Percentiles rank a stretch among this genome's conserved stretches.
Evolutionary conservation across 2,113 vertebrate genomes (phyloP).

Genomic region (Oreochromis aureus): DNA sequence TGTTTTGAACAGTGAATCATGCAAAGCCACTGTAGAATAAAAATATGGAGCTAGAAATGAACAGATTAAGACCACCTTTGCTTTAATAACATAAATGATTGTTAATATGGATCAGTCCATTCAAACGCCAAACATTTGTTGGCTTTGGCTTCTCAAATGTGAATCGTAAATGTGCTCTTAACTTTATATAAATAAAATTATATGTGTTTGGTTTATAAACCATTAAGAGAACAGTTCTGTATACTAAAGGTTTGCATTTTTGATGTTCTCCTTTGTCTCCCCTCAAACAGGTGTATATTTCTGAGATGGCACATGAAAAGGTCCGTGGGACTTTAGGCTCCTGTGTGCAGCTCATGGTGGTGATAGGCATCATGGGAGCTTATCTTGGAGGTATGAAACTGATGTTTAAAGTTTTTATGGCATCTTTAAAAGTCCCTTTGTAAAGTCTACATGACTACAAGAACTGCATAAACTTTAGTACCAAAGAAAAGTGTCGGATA

Average conservation of each 20-base stretch:
- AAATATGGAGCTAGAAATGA: background rate
- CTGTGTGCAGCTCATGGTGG: conserved; percentile 94
- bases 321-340: conserved; percentile 86
- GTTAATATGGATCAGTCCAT: background rate
- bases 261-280: background rate
- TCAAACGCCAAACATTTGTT: background rate
- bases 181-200: background rate
- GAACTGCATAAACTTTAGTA: background rate
- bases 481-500: background rate
- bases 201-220: background rate
- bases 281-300: conserved; percentile 83
- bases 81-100: background rate
- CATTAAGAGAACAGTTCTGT: background rate
- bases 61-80: background rate
- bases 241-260: background rate
- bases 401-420: background rate
- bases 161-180: background rate
- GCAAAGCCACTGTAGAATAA: background rate
- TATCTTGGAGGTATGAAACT: conserved; percentile 81
- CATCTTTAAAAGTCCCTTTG: background rate
- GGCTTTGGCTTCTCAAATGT: background rate
- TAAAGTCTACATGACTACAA: background rate
- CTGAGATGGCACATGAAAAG: conserved; percentile 84
- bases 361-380: conserved; percentile 84
- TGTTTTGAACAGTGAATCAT: background rate